Conservation (phyloP, 2,797 vertebrate genomes). For the Petrocephalus sullivani region DNA sequence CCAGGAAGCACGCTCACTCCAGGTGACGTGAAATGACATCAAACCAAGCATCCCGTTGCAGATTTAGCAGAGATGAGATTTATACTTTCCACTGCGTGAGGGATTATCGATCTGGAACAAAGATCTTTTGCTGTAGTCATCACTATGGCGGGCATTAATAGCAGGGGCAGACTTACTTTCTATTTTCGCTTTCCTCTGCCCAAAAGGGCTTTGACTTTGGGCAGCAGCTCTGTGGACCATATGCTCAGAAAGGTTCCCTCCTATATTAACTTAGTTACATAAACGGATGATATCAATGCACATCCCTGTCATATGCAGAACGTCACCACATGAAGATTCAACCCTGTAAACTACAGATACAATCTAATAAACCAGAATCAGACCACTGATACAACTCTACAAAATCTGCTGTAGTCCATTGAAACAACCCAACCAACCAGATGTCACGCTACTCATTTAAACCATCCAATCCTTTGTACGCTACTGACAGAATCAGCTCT, state of each 20-base stretch:
- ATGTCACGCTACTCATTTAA: background rate
- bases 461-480: background rate
- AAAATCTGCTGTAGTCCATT: background rate
- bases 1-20: conserved; percentile 25
- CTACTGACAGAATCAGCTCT: background rate
- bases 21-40: conserved; percentile 16
- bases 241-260: background rate
- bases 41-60: conserved; percentile 5
- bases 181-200: background rate
- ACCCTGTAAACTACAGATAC: background rate
- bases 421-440: background rate
- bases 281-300: background rate
- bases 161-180: background rate
- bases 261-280: background rate
- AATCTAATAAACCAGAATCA: background rate
- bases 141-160: conserved; percentile 33
- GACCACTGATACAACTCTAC: background rate
- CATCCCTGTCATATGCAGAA: background rate
- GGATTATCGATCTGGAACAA: conserved; percentile 33
- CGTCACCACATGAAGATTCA: background rate
- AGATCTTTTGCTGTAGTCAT: conserved; percentile 28
- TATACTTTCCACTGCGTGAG: conserved; percentile 27
- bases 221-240: too few relatives aligned
- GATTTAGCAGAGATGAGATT: conserved; percentile 13
- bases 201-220: background rate